Evolutionary conservation across 2,113 vertebrate species (phyloP).

Genomic region (Xiphorhynchus elegans): DNA sequence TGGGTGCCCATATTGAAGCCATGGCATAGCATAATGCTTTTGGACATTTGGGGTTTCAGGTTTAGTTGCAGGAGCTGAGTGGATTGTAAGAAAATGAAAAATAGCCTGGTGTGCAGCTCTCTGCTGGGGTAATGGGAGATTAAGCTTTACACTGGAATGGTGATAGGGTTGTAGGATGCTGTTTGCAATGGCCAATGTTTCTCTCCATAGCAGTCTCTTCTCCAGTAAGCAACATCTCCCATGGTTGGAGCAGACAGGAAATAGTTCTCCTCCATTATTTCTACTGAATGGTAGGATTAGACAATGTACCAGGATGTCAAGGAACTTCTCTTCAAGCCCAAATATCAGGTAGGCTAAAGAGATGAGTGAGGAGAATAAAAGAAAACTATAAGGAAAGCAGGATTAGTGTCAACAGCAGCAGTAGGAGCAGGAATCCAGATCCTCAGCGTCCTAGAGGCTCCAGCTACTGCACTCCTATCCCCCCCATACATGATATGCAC

Average conservation of each 20-base stretch:
- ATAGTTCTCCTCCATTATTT: neutral
- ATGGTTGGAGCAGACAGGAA: neutral
- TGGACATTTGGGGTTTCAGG: neutral
- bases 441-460: neutral
- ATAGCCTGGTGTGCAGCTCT: neutral
- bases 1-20: neutral
- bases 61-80: neutral
- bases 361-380: neutral
- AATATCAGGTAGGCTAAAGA: neutral
- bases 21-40: neutral
- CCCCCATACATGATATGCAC: neutral
- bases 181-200: neutral
- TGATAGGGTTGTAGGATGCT: neutral
- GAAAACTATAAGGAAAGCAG: neutral
- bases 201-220: neutral
- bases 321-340: neutral
- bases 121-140: neutral
- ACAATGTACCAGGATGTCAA: neutral
- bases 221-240: neutral
- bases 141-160: neutral
- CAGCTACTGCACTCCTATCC: neutral
- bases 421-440: neutral
- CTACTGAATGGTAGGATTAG: neutral
- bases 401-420: neutral
- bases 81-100: neutral